phyloP scores from a whole-genome alignment of 2,888 invertebrate genomes.

The Spicauda simplicius region DNA sequence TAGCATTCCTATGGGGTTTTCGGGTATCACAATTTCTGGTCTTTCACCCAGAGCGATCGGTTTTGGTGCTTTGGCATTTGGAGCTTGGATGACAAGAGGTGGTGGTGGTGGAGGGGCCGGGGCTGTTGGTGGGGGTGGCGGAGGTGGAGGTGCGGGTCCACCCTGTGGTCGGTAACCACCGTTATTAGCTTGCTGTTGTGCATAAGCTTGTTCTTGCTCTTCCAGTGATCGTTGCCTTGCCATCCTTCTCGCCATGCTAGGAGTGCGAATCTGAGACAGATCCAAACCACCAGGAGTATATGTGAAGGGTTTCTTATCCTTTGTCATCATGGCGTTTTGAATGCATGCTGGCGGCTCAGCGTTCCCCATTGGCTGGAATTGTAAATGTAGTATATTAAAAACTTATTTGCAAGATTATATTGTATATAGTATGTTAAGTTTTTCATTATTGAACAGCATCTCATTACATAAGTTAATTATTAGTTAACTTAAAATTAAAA shows the following conservation, averaged over 20 bases:
- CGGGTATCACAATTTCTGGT: slow-evolving; percentile 90
- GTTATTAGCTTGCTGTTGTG: slow-evolving; percentile 47
- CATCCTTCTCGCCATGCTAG: slow-evolving; percentile 93
- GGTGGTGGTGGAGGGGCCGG: slow-evolving; percentile 86
- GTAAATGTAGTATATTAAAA: slow-evolving; percentile 6
- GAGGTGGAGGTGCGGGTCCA: slow-evolving; percentile 71
- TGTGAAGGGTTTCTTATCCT: slow-evolving; percentile 98
- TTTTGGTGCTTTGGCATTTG: slow-evolving; percentile 80
- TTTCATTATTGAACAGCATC: too few species aligned
- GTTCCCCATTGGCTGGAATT: slow-evolving; percentile 75
- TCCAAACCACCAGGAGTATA: slow-evolving; percentile 97
- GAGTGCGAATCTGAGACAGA: slow-evolving; percentile 94
- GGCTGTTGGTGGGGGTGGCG: slow-evolving; percentile 74
- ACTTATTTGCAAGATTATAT: too few species aligned
- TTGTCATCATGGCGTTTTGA: slow-evolving; percentile 97
- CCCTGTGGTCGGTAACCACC: slow-evolving; percentile 63
- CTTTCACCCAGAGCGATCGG: slow-evolving; percentile 85
- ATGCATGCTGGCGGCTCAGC: slow-evolving; percentile 94
- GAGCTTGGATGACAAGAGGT: slow-evolving; percentile 79
- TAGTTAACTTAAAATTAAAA: too few species aligned
- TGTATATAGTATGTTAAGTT: too few species aligned
- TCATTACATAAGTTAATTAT: too few species aligned
- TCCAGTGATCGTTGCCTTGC: slow-evolving; percentile 86
- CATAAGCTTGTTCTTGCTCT: slow-evolving; percentile 79
- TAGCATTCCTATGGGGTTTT: slow-evolving; percentile 89